Evolutionary conservation across 2,797 vertebrate species (phyloP), one percentile per base, ranked within the genome.

Genomic region (Telmatherina bonti): DNA sequence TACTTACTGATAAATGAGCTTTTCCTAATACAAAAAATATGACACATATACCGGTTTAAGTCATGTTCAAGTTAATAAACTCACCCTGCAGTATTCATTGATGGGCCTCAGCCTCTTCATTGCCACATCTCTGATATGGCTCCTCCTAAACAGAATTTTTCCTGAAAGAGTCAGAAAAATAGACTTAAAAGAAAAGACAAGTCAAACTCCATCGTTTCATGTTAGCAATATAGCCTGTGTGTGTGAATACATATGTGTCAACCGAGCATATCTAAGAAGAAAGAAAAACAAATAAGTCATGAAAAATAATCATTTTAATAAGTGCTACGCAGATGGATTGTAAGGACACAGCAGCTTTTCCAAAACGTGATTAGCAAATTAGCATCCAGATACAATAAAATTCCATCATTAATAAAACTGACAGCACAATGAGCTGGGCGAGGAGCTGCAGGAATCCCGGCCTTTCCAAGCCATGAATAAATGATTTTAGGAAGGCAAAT

Each of bases 41-140:
- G 15, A 53, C 13, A 62, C 20, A 54, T 62, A 13, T 41, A n/a
- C 0, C 11, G 8, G 7, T 51, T 55, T 4, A n/a, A 33, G 16
- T 20, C 1, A 38, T 8, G 5, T 1, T 30, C 2, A 7, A 13
- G 11, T 41, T 1, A 29, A 9, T 24, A 12, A 6, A 90, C 96
- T 95, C 76, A 99, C 98, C 95, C 97, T 95, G 92, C 98, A 99
- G 91, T 99, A 99, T 47, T 99, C 98, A 3, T 99, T 97, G 0
- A 99, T 99, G 0, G 98, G 98, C 68, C 97, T 94, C 77, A 99
- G 92, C 15, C 98, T 95, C 57, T 98, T 99, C 92, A 99, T 98
- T 0, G 98, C 98, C 74, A 99, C 98, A 52, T 99, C 98, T 18
- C 98, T 94, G 88, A 99, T 97, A 79, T 99, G 98, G 83, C 98